phyloP scores from a whole-genome alignment of 2,113 vertebrate genomes.

The Sigmodon hispidus region DNA sequence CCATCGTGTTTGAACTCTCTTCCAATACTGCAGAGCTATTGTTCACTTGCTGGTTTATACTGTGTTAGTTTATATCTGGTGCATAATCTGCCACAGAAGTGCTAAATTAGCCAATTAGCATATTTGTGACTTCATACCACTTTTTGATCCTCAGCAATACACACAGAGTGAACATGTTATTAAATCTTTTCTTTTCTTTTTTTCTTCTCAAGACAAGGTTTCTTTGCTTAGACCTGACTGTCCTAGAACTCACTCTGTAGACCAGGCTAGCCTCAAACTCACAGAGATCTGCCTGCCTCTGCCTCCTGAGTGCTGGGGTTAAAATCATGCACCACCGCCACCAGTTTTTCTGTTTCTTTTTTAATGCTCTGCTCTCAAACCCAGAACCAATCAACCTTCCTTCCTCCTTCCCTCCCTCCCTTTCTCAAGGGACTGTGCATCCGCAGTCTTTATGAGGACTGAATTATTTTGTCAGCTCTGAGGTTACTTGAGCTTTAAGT shows the following conservation, averaged over 20 bases:
- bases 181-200: neutral
- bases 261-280: neutral
- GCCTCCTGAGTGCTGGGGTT: neutral
- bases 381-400: too few relatives aligned
- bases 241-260: neutral
- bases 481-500: neutral
- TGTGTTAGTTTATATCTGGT: neutral
- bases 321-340: neutral
- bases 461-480: constrained; percentile 1
- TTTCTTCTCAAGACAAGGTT: neutral
- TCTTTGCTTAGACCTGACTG: neutral
- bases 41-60: neutral
- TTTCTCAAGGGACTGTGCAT: neutral
- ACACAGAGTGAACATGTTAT: neutral
- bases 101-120: neutral
- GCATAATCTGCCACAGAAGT: neutral
- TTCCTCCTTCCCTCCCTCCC: too few relatives aligned
- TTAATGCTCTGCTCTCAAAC: neutral
- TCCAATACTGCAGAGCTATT: neutral
- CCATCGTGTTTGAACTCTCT: neutral
- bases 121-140: too few relatives aligned
- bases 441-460: neutral
- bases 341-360: neutral
- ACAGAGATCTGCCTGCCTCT: neutral
- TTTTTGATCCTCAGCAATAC: neutral